Conservation (phyloP, 2,113 vertebrate genomes). For the Notiomystis cincta region DNA sequence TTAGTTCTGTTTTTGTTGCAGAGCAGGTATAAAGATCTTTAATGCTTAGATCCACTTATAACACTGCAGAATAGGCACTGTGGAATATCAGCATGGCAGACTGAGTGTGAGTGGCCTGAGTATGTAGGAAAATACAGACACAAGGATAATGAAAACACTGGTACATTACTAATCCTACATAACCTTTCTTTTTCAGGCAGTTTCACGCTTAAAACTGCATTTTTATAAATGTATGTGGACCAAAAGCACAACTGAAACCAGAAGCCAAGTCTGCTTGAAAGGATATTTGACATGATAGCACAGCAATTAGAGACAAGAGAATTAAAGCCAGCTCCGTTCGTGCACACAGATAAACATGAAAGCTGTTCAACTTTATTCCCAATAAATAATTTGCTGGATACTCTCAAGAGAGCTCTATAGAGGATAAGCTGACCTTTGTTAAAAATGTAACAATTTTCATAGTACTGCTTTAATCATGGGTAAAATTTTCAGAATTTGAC, state of each 20-base stretch:
- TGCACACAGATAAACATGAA: constrained; percentile 7
- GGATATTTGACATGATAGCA: background rate
- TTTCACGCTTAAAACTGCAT: background rate
- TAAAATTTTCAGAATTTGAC: constrained; percentile 85
- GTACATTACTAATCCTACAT: background rate
- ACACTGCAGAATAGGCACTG: background rate
- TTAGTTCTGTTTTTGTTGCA: constrained; percentile 11
- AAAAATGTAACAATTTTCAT: constrained; percentile 83
- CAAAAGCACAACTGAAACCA: background rate
- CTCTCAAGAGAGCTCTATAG: constrained; percentile 48
- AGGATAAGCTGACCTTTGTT: constrained; percentile 73
- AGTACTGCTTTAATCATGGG: constrained; percentile 79
- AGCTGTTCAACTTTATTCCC: constrained; percentile 60
- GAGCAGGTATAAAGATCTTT: constrained; percentile 1
- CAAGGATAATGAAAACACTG: background rate
- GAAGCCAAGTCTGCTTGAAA: background rate
- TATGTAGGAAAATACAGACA: background rate
- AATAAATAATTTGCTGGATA: constrained; percentile 64
- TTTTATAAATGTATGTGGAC: background rate
- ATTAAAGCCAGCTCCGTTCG: background rate
- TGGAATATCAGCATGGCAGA: background rate
- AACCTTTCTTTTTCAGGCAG: background rate
- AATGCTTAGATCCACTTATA: constrained; percentile 68
- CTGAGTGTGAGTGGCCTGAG: background rate
- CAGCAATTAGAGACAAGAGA: background rate